A percentile compares a stretch with the other conserved stretches of the same genome.
phyloP scores from a whole-genome alignment of 2,888 invertebrate genomes.

The Nipponacmea schrenckii region DNA sequence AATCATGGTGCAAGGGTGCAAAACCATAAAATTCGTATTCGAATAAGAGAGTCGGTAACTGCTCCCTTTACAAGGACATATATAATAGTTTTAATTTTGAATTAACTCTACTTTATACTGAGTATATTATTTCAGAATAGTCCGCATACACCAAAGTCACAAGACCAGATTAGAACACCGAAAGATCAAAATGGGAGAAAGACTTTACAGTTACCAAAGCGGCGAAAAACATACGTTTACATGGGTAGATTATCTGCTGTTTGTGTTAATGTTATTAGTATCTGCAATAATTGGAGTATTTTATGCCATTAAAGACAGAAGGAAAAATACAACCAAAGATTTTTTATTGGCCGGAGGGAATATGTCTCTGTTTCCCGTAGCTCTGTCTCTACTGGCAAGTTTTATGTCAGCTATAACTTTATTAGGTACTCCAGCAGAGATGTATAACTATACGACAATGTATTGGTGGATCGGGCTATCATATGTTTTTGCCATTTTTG shows the following conservation, averaged over 20 bases:
- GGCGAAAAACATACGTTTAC: slow-evolving; percentile 41
- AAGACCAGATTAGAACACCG: no score
- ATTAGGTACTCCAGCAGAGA: slow-evolving; percentile 64
- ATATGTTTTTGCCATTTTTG: slow-evolving; percentile 61
- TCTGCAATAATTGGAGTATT: slow-evolving; percentile 61
- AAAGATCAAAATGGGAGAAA: slow-evolving; percentile 15
- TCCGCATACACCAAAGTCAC: no score
- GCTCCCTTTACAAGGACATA: no score
- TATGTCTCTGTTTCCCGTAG: slow-evolving; percentile 62
- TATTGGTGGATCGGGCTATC: slow-evolving; percentile 58
- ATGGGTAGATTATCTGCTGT: slow-evolving; percentile 58
- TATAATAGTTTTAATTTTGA: no score
- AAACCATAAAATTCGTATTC: no score
- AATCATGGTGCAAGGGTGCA: no score
- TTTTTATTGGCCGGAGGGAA: slow-evolving; percentile 62
- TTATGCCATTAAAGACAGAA: slow-evolving; percentile 57
- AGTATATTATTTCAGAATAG: no score
- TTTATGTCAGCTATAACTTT: slow-evolving; percentile 68
- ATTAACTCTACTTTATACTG: no score
- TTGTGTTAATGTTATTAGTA: slow-evolving; percentile 49
- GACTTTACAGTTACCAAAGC: slow-evolving; percentile 49
- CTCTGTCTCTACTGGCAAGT: slow-evolving; percentile 64
- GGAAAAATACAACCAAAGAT: slow-evolving; percentile 50
- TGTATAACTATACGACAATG: slow-evolving; percentile 64
- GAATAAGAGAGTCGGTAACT: no score